Percentiles rank a stretch among this genome's conserved stretches.
Conservation (phyloP, 2,888 invertebrate genomes). For the Noctua comes region DNA sequence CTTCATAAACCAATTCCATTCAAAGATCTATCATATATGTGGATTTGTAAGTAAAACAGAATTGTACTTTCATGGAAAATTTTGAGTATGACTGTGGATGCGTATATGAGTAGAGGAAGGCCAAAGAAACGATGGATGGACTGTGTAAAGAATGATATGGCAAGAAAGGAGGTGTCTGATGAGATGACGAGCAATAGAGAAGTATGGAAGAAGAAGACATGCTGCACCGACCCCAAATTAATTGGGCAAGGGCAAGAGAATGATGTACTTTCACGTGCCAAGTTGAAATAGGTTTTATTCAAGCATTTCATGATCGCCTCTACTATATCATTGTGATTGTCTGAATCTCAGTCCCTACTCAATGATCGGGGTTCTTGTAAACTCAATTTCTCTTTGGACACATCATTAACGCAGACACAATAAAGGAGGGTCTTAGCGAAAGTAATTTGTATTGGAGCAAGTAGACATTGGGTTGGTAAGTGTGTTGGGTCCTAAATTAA, state of each 20-base stretch:
- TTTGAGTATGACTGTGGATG: too few relatives aligned
- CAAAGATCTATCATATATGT: neutral
- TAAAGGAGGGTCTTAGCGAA: constrained; percentile 36
- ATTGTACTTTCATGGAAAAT: too few relatives aligned
- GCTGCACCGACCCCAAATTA: too few relatives aligned
- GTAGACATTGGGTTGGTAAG: neutral
- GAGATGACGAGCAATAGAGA: too few relatives aligned
- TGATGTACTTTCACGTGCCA: neutral
- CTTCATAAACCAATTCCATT: neutral
- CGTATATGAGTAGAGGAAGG: too few relatives aligned
- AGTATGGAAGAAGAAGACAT: too few relatives aligned
- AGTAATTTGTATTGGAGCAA: constrained; percentile 25
- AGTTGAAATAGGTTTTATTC: constrained; percentile 1
- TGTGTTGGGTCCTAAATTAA: constrained; percentile 2
- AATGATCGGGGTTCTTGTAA: neutral
- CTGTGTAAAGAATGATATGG: too few relatives aligned
- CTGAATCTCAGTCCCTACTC: neutral
- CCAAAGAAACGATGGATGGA: too few relatives aligned
- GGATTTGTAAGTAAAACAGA: neutral
- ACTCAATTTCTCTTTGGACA: constrained; percentile 17
- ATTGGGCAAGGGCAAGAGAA: too few relatives aligned
- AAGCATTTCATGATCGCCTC: too few relatives aligned
- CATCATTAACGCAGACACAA: constrained; percentile 35
- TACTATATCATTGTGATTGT: neutral
- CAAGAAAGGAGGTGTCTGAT: too few relatives aligned